phyloP scores from a whole-genome alignment of 1,140 invertebrate species.

The Diuraphis noxia region DNA sequence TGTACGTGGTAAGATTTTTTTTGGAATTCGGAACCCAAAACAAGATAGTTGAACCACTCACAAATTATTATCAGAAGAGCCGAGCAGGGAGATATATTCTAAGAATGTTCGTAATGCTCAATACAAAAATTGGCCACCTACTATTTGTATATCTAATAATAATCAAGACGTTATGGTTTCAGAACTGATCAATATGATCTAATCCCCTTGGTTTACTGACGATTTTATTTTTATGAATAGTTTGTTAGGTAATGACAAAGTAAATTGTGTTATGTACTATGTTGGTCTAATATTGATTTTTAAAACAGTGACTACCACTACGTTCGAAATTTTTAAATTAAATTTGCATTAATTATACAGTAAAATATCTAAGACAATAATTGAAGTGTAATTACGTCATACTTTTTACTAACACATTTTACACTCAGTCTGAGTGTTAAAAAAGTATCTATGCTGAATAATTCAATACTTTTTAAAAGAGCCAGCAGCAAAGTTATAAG shows the following conservation, averaged over 20 bases:
- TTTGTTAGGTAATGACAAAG: conserved; percentile 20
- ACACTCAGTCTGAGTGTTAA: not conserved
- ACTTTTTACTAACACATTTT: not conserved
- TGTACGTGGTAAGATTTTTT: not conserved
- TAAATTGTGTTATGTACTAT: not conserved
- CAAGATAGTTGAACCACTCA: not conserved
- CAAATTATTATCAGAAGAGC: not conserved
- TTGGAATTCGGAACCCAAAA: not conserved
- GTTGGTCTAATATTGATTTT: not conserved
- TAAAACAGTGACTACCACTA: not conserved
- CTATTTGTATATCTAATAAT: not conserved
- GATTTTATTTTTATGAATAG: not conserved
- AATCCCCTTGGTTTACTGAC: conserved; percentile 4
- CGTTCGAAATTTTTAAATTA: conserved; percentile 16
- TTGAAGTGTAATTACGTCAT: not conserved
- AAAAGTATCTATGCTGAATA: not conserved
- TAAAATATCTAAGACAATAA: not conserved
- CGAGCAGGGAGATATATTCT: not conserved
- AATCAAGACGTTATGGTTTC: not conserved
- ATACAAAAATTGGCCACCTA: not conserved
- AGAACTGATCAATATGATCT: not conserved
- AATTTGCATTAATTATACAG: conserved; percentile 22
- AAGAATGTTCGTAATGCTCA: not conserved
- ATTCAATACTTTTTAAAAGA: not conserved
- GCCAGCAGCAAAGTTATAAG: not conserved